These are phyloP conservation scores for Turritopsis rubra DNA, from an alignment of 30 jellyfish, hydroid and myxozoan genomes.

Conservation along the genomic window DNA sequence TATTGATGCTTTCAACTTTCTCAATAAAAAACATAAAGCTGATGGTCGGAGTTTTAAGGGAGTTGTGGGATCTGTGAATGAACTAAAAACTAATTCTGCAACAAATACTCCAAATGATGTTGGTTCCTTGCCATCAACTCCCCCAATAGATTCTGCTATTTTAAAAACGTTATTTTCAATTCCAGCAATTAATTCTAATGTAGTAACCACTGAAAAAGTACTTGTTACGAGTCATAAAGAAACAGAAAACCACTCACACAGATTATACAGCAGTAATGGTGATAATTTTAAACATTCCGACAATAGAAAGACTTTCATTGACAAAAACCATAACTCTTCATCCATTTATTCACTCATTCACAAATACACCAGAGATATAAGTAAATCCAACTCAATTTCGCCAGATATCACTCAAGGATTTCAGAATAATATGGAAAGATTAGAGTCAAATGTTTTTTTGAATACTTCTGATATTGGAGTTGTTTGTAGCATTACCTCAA, in stretches of 20 bases:
- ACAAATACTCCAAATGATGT: neutral
- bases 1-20: neutral
- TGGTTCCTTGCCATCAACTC: neutral
- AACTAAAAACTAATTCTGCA: neutral
- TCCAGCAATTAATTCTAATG: neutral
- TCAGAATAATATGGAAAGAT: neutral
- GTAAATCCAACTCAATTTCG: neutral
- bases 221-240: neutral
- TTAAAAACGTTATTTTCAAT: neutral
- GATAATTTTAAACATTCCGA: too few relatives aligned
- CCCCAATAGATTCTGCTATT: neutral
- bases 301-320: too few relatives aligned
- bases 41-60: neutral
- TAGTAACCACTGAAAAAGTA: neutral
- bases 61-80: neutral
- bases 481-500: neutral
- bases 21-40: too few relatives aligned
- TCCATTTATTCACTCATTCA: neutral
- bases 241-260: neutral
- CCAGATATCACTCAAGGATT: neutral
- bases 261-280: neutral
- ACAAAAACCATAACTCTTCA: neutral
- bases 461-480: neutral
- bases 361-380: neutral
- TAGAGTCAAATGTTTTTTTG: neutral